phyloP scores from a whole-genome alignment of 2,797 vertebrate genomes.

The Mionectes olivaceus region DNA sequence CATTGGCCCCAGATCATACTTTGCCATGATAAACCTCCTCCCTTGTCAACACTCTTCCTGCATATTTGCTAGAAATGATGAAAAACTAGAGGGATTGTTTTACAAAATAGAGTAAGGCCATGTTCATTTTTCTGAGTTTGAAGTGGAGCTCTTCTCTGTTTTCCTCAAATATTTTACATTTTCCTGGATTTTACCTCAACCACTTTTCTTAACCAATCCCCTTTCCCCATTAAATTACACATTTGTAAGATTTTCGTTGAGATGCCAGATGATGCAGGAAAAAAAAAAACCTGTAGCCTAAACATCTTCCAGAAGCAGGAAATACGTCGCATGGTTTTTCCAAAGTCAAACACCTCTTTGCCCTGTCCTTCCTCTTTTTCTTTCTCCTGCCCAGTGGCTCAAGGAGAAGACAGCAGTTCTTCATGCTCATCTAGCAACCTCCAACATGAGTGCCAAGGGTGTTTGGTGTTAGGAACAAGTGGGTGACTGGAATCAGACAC shows the following conservation, averaged over 20 bases:
- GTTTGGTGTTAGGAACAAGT: neutral
- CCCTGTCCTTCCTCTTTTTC: neutral
- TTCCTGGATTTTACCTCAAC: neutral
- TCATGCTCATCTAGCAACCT: neutral
- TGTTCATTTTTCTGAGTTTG: neutral
- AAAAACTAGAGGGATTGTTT: neutral
- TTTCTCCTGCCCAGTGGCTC: neutral
- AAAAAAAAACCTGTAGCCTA: neutral
- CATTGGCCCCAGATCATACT: neutral
- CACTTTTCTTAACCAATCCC: neutral
- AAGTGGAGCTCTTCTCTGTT: neutral
- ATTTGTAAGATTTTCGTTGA: neutral
- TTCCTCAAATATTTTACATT: neutral
- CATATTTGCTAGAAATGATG: neutral
- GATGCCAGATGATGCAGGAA: neutral
- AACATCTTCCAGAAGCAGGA: neutral
- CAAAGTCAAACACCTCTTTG: neutral
- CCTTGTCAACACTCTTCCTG: neutral
- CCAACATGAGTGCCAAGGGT: rapidly evolving
- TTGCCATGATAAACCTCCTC: neutral
- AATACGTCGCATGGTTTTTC: neutral
- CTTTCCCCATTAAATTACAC: neutral
- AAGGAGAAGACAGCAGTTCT: neutral
- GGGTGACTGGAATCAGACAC: neutral
- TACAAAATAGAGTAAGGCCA: neutral